Evolutionary conservation across 2,797 vertebrate species (phyloP).

Genomic region (Xenops minutus): DNA sequence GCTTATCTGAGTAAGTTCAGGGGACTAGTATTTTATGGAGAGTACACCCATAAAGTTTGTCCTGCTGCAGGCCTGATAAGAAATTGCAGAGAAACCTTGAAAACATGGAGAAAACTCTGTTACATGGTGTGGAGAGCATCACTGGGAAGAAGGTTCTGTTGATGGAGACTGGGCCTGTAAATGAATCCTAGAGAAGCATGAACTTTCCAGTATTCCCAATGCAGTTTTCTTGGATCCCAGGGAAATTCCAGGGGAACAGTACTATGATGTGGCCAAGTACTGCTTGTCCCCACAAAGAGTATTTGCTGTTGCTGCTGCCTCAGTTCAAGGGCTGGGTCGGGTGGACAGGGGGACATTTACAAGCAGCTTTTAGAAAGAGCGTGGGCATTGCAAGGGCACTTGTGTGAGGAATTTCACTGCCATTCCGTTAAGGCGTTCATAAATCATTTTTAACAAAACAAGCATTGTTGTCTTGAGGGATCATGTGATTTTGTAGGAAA

Average conservation of each 20-base stretch:
- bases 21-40: neutral
- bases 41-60: neutral
- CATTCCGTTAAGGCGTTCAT: neutral
- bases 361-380: neutral
- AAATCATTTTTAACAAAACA: neutral
- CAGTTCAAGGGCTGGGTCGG: neutral
- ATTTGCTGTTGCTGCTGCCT: neutral
- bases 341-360: accelerated
- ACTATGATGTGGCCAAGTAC: accelerated
- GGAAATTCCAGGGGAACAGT: neutral
- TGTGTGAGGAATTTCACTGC: neutral
- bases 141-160: neutral
- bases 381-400: neutral
- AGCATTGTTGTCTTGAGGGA: neutral
- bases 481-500: neutral
- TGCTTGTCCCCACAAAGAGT: neutral
- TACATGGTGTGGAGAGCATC: accelerated
- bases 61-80: neutral
- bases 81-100: neutral
- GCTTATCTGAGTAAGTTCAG: neutral
- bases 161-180: neutral
- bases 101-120: accelerated
- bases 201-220: neutral
- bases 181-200: too few species aligned
- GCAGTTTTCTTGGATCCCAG: accelerated